phyloP scores from a whole-genome alignment of 2,113 vertebrate genomes.

The Sapayoa aenigma region DNA sequence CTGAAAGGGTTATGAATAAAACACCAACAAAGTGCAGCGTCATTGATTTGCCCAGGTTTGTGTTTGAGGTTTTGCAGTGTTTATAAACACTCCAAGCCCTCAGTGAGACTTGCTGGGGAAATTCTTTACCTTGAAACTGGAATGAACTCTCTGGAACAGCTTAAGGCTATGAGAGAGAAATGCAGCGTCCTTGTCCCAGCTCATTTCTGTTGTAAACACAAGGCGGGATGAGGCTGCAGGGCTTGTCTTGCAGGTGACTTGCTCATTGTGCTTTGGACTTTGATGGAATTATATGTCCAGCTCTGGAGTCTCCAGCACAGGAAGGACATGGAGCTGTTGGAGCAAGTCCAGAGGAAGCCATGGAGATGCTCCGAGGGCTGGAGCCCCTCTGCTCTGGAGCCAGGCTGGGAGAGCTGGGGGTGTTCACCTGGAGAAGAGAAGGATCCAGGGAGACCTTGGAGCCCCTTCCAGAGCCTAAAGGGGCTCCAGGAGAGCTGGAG shows the following conservation, averaged over 20 bases:
- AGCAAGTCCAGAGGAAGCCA: not conserved
- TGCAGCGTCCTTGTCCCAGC: not conserved
- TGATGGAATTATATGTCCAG: not conserved
- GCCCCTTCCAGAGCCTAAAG: not conserved
- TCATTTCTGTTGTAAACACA: not conserved
- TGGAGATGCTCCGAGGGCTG: fast-evolving
- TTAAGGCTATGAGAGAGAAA: not conserved
- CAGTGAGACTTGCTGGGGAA: not conserved
- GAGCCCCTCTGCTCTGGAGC: not conserved
- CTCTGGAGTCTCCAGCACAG: not conserved
- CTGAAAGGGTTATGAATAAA: constrained; percentile 65
- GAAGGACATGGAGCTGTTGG: not conserved
- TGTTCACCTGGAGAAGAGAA: not conserved
- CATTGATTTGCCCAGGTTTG: constrained; percentile 42
- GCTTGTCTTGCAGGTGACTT: not conserved
- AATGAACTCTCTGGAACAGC: constrained; percentile 15
- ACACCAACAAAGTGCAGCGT: constrained; percentile 13
- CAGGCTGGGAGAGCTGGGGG: not conserved
- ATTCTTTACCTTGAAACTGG: not conserved
- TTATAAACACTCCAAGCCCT: not conserved
- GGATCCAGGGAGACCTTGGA: not conserved
- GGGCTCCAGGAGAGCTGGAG: not conserved
- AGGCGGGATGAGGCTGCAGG: not conserved
- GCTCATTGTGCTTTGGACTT: not conserved
- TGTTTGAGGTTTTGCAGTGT: constrained; percentile 31